Conservation (phyloP, 2,797 vertebrate genomes). For the Anguilla megastoma region DNA sequence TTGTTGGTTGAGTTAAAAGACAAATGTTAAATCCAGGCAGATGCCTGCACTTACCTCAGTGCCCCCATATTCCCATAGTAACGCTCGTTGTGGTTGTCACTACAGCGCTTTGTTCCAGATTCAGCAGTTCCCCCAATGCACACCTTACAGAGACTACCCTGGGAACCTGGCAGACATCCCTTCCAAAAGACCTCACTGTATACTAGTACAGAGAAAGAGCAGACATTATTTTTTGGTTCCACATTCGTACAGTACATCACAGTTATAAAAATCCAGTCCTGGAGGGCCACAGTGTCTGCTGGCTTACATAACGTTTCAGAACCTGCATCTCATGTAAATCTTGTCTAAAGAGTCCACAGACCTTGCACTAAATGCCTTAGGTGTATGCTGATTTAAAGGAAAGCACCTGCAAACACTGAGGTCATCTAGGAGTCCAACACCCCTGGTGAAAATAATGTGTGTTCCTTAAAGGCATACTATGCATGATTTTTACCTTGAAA, state of each 20-base stretch:
- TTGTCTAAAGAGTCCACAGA: background rate
- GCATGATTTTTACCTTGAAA: no score
- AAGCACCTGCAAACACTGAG: background rate
- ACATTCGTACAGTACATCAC: background rate
- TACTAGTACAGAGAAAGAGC: constrained; percentile 57
- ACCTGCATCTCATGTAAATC: background rate
- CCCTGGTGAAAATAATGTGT: background rate
- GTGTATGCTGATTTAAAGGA: background rate
- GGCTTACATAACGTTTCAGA: background rate
- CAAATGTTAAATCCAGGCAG: background rate
- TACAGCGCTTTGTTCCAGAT: constrained; percentile 79
- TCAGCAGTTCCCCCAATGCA: constrained; percentile 81
- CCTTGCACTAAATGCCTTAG: background rate
- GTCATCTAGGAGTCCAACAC: background rate
- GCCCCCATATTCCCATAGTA: constrained; percentile 91
- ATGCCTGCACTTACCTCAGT: constrained; percentile 70
- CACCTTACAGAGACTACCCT: constrained; percentile 84
- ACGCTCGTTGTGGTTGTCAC: constrained; percentile 83
- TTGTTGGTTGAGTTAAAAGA: background rate
- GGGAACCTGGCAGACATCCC: constrained; percentile 85
- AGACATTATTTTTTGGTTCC: background rate
- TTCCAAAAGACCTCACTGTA: constrained; percentile 87
- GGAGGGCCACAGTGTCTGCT: background rate
- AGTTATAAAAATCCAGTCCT: background rate
- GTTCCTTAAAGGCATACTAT: no score